These are phyloP conservation scores for Zaprionus nigranus DNA, from an alignment of 1,140 invertebrate species.

Conservation along the genomic window DNA sequence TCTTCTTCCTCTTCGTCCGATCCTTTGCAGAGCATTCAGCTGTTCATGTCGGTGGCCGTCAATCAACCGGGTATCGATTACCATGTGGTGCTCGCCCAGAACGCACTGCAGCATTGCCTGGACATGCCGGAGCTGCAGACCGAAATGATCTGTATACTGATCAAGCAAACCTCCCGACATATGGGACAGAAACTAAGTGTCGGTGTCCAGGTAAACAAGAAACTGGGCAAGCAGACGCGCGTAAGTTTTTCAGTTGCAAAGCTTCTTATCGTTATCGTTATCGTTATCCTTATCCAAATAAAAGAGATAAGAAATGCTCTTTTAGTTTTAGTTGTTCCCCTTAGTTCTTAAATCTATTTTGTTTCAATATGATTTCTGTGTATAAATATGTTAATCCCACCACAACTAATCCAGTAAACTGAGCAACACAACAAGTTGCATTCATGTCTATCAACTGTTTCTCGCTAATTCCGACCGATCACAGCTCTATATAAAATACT, in stretches of 20 bases:
- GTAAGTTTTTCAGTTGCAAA: slow-evolving; percentile 89
- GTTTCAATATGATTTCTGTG: slow-evolving; percentile 30
- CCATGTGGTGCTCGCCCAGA: slow-evolving; percentile 97
- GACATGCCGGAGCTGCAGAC: slow-evolving; percentile 95
- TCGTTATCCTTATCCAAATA: slow-evolving; percentile 2
- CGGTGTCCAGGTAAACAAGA: slow-evolving; percentile 94
- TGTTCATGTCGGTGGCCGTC: slow-evolving; percentile 97
- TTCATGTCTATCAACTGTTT: slow-evolving; percentile 18
- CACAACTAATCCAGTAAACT: slow-evolving; percentile 24
- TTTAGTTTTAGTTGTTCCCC: slow-evolving; percentile 29
- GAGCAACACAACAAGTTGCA: slow-evolving; percentile 18
- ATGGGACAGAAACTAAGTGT: slow-evolving; percentile 90
- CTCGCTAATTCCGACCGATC: not conserved
- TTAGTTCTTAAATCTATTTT: slow-evolving; percentile 14
- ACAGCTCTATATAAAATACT: too few species aligned
- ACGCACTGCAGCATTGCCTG: slow-evolving; percentile 95
- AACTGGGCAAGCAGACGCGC: slow-evolving; percentile 85
- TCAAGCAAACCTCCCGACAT: slow-evolving; percentile 96
- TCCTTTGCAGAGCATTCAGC: slow-evolving; percentile 91
- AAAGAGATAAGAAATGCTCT: slow-evolving; percentile 10
- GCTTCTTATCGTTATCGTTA: slow-evolving; percentile 60
- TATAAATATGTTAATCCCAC: not conserved
- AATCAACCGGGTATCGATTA: slow-evolving; percentile 98
- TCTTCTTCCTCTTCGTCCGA: slow-evolving; percentile 28
- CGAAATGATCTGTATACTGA: slow-evolving; percentile 95